These are phyloP conservation scores for Lates calcarifer DNA, from an alignment of 2,113 vertebrate species.

Conservation along the genomic window DNA sequence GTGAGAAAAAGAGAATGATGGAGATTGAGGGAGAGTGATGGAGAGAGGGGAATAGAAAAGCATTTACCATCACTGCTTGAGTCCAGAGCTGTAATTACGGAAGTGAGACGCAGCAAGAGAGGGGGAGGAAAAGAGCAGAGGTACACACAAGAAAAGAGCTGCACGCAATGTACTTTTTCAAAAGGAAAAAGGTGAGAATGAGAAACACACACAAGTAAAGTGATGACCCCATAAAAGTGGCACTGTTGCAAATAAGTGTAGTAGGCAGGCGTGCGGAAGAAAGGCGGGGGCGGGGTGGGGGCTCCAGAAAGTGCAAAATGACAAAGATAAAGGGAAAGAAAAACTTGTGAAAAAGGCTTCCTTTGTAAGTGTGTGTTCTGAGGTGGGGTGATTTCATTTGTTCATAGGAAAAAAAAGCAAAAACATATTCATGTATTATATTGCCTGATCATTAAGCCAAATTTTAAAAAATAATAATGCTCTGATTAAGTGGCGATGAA, in stretches of 20 bases:
- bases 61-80: constrained; percentile 87
- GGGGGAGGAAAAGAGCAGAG: constrained; percentile 62
- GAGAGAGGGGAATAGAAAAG: constrained; percentile 81
- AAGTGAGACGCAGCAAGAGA: constrained; percentile 68
- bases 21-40: constrained; percentile 72
- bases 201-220: constrained; percentile 57
- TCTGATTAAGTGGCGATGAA: constrained; percentile 3
- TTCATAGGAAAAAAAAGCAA: neutral
- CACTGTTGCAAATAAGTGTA: constrained; percentile 46
- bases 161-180: constrained; percentile 67
- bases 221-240: constrained; percentile 60
- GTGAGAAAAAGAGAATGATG: constrained; percentile 76
- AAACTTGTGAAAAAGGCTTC: constrained; percentile 25
- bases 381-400: constrained; percentile 31
- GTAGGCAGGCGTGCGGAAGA: constrained; percentile 37
- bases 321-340: constrained; percentile 17
- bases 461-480: neutral
- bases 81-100: constrained; percentile 87
- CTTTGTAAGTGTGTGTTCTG: constrained; percentile 27
- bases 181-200: constrained; percentile 64
- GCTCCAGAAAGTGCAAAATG: constrained; percentile 23
- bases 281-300: neutral
- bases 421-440: constrained; percentile 1
- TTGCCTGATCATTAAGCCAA: constrained; percentile 10
- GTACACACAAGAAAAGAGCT: constrained; percentile 58